phyloP scores from a whole-genome alignment of 2,888 invertebrate genomes.

The Archaeoteleia sp. region DNA sequence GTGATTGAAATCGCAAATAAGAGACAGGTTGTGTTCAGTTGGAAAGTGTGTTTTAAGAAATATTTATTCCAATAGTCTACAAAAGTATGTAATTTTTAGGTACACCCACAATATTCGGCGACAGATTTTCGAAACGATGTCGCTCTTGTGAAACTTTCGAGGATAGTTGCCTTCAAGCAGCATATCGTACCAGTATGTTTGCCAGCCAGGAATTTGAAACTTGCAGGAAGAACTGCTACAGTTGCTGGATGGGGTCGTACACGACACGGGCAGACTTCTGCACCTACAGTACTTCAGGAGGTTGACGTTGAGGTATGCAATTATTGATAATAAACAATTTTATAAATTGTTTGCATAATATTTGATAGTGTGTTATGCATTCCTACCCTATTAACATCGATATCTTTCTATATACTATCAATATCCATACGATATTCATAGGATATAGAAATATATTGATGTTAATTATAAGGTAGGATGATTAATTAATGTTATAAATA shows the following conservation, averaged over 20 bases:
- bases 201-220: conserved; percentile 85
- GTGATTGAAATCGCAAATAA: too few relatives aligned
- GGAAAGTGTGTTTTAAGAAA: too few relatives aligned
- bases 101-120: conserved; percentile 92
- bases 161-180: conserved; percentile 90
- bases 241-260: conserved; percentile 96
- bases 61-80: background rate
- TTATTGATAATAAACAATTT: conserved; percentile 3
- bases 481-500: conserved; percentile 1
- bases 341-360: background rate
- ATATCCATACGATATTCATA: too few relatives aligned
- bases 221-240: conserved; percentile 91
- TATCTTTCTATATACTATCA: too few relatives aligned
- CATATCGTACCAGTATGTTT: conserved; percentile 95
- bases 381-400: too few relatives aligned
- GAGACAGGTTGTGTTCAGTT: too few relatives aligned
- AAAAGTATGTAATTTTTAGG: conserved; percentile 63
- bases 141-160: conserved; percentile 86
- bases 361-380: too few relatives aligned
- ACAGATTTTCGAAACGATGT: conserved; percentile 94
- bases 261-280: conserved; percentile 90
- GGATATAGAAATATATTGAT: background rate
- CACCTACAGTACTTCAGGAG: conserved; percentile 89
- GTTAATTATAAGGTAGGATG: background rate
- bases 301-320: conserved; percentile 83